Conservation (phyloP, 2,888 invertebrate species). For the Hemaris fuciformis region DNA sequence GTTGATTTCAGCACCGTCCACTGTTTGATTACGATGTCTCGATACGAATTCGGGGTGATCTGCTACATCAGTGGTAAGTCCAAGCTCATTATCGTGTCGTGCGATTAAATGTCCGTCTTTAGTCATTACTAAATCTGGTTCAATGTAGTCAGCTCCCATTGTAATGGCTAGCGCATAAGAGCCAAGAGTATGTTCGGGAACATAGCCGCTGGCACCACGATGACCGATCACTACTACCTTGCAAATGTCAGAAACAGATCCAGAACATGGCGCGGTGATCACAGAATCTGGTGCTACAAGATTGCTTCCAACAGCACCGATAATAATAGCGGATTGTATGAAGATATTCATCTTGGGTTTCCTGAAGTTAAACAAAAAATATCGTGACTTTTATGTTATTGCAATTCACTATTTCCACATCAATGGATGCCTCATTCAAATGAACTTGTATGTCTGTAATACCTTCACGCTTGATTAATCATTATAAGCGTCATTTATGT, state of each 20-base stretch:
- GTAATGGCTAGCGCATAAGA: constrained; percentile 68
- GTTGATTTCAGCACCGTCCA: constrained; percentile 48
- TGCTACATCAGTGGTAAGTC: constrained; percentile 59
- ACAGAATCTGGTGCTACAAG: background rate
- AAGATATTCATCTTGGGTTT: background rate
- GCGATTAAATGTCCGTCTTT: constrained; percentile 62
- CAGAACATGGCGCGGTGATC: background rate
- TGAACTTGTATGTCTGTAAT: background rate
- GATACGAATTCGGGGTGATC: constrained; percentile 54
- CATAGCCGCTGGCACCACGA: constrained; percentile 71
- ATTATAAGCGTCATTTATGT: background rate
- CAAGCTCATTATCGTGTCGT: constrained; percentile 67
- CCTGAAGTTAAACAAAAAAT: background rate
- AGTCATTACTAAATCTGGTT: constrained; percentile 72
- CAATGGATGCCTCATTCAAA: background rate
- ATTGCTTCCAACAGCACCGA: background rate
- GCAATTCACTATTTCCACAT: background rate
- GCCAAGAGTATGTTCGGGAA: constrained; percentile 71
- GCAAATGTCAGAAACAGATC: constrained; percentile 37
- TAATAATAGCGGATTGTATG: background rate
- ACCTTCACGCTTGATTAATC: background rate
- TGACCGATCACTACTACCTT: constrained; percentile 59
- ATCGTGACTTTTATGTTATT: background rate
- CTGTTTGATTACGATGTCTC: constrained; percentile 50
- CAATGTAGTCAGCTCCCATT: constrained; percentile 70